Base-by-base conservation (phyloP, 2,797 vertebrate species). In the Pangasius krempfi region DNA sequence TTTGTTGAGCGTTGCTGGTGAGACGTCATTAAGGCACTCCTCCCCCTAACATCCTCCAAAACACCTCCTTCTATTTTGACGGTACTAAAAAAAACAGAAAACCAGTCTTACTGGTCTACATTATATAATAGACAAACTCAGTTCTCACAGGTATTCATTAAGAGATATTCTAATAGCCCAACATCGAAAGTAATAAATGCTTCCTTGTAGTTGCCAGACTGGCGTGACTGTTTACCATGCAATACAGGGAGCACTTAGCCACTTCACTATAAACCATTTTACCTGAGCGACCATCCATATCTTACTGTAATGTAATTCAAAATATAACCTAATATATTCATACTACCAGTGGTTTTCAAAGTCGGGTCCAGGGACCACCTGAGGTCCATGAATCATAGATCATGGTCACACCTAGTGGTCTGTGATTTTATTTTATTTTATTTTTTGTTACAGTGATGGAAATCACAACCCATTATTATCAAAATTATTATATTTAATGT, bases 1-100 rank as follows among this genome's bases (percentile, higher is more conserved):
- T 92, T 92, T 88, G 76, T 88, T 87, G 82, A 91, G 75, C 60
- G 50, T 80, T 90, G 87, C 84, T 88, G 84, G 64, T n/a, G 25
- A 85, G 80, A 83, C n/a, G 54, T 89, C 87, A 89, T 30, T 70
- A 7, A 68, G 62, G 75, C 16, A 80, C 85, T 89, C 90, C 90
- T 79, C 87, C 85, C 58, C 37, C 33, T 62, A 33, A 16, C 47
- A 75, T 85, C 52, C 27, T 75, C 27, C n/a, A 80, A 62, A 75
- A 73, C 75, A 64, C 50, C 81, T 52, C 47, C 44, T 22, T 33
- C 70, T 2, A 7, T 58, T 83, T 47, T 84, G 75, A 81, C 47
- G 70, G 84, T 68, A 80, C 25, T 70, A 76, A 18, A 80, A 50
- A 40, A 20, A 58, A 33, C 30, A 62, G 81, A 54, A 54, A 85